These are phyloP conservation scores for Amblyopsis hoosieri DNA, from an alignment of 2,797 vertebrate species.

Conservation along the genomic window DNA sequence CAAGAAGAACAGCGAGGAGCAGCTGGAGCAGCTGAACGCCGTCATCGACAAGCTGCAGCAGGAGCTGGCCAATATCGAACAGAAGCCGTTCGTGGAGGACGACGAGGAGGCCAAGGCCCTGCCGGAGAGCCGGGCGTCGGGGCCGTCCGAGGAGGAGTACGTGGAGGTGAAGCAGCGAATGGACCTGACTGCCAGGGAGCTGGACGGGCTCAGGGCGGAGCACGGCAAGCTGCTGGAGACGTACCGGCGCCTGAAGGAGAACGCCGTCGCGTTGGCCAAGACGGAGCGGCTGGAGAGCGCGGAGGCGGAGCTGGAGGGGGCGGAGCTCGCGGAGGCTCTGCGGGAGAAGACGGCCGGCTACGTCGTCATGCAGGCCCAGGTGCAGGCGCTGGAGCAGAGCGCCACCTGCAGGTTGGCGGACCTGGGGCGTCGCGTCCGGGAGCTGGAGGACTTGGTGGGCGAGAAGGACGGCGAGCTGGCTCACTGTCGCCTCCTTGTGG, in stretches of 20 bases:
- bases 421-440: conserved; percentile 69
- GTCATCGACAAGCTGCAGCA: conserved; percentile 95
- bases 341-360: conserved; percentile 70
- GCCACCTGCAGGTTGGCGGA: conserved; percentile 62
- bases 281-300: conserved; percentile 32
- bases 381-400: conserved; percentile 76
- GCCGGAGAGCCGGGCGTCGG: conserved; percentile 45
- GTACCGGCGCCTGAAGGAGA: conserved; percentile 62
- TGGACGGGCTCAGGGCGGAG: conserved; percentile 72
- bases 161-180: conserved; percentile 81
- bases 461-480: conserved; percentile 83
- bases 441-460: conserved; percentile 75
- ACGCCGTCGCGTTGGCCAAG: conserved; percentile 48
- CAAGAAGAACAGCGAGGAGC: conserved; percentile 85
- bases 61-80: conserved; percentile 87
- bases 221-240: conserved; percentile 63
- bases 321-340: conserved; percentile 66
- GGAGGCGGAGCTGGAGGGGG: conserved; percentile 61
- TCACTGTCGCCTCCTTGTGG: conserved; percentile 72
- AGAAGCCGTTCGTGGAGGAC: conserved; percentile 72
- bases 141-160: conserved; percentile 66
- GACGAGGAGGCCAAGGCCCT: conserved; percentile 71
- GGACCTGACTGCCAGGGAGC: conserved; percentile 76
- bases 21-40: conserved; percentile 89
- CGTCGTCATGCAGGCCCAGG: conserved; percentile 73